Evolutionary conservation across 2,113 vertebrate species (phyloP).

Genomic region (Eclectus roratus): DNA sequence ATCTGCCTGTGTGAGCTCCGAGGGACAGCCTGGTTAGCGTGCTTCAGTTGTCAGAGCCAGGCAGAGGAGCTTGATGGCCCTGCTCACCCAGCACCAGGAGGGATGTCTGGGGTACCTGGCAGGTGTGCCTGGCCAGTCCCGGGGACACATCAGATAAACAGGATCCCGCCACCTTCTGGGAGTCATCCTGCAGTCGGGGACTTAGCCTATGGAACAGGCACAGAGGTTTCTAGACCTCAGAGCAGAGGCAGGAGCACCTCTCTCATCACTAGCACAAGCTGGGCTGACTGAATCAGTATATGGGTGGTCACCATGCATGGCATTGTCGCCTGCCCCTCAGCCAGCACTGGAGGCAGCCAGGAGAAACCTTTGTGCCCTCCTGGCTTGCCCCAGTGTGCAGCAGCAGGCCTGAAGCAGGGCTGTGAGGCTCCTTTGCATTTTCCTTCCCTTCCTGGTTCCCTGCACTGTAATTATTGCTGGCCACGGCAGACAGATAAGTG

Average conservation of each 20-base stretch:
- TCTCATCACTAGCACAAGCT: accelerated
- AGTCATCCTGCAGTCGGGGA: not conserved
- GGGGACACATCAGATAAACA: not conserved
- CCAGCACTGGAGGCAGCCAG: not conserved
- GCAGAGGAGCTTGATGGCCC: not conserved
- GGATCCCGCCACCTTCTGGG: not conserved
- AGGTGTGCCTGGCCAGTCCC: not conserved
- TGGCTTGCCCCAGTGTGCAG: not conserved
- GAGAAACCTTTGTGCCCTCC: not conserved
- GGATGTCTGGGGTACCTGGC: accelerated
- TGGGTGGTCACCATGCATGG: accelerated
- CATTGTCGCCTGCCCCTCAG: accelerated
- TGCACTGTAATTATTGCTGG: not conserved
- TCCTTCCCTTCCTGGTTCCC: not conserved
- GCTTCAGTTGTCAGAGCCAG: not conserved
- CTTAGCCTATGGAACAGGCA: not conserved
- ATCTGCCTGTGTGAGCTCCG: not conserved
- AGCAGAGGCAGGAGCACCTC: not conserved
- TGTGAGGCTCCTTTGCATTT: not conserved
- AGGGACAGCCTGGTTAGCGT: not conserved
- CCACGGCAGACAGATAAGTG: not conserved
- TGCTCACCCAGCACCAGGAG: accelerated
- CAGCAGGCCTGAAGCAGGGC: not conserved
- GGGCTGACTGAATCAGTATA: not conserved
- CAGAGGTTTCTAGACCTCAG: not conserved